Conservation (phyloP, 2,113 vertebrate genomes). For the Haplochromis vanheusdeni region DNA sequence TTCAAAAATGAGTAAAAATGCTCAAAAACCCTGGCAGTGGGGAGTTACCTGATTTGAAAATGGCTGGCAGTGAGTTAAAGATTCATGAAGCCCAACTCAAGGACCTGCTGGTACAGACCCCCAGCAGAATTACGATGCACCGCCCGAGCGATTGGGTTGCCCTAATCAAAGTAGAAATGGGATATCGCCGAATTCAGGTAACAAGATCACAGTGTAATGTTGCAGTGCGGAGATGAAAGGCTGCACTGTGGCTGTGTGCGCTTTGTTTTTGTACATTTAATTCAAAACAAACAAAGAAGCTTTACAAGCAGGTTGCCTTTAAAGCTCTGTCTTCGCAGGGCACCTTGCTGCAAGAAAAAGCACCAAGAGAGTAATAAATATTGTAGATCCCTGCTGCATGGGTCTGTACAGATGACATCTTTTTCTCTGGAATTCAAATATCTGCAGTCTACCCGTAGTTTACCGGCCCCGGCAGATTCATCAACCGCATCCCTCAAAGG, state of each 20-base stretch:
- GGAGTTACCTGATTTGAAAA: no score
- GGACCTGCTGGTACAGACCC: constrained; percentile 21
- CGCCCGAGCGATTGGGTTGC: constrained; percentile 1
- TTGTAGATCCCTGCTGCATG: not conserved
- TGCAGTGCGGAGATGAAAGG: constrained; percentile 29
- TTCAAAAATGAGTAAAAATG: no score
- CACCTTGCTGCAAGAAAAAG: not conserved
- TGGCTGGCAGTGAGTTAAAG: no score
- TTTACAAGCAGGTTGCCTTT: not conserved
- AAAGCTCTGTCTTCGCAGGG: not conserved
- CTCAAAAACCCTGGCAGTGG: no score
- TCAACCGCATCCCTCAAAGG: not conserved
- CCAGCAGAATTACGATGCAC: constrained; percentile 39
- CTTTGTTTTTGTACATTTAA: not conserved
- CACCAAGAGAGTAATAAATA: not conserved
- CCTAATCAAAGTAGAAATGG: constrained; percentile 38
- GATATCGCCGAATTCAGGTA: constrained; percentile 18
- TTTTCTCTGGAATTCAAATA: constrained; percentile 13
- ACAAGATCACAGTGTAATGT: not conserved
- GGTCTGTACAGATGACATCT: not conserved
- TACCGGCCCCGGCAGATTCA: not conserved
- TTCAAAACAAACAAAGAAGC: not conserved
- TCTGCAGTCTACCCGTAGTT: not conserved
- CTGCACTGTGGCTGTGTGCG: not conserved
- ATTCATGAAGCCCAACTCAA: no score